phyloP scores from a whole-genome alignment of 35 echinoderm and acorn worm species.

The Heliocidaris erythrogramma region DNA sequence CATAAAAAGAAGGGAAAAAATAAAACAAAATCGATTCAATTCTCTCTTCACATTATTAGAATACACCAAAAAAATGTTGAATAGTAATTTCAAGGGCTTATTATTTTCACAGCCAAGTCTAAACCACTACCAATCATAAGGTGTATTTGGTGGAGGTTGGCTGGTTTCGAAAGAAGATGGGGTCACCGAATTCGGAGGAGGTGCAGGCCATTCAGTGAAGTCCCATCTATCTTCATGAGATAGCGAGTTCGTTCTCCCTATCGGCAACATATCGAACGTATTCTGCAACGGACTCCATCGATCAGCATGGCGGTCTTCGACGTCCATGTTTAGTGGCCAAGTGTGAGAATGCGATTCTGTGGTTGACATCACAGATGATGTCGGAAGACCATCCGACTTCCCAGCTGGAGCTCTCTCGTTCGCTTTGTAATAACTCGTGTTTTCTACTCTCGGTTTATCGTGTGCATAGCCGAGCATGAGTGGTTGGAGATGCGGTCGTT shows the following conservation, averaged over 20 bases:
- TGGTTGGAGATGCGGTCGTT: background rate
- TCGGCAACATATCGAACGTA: background rate
- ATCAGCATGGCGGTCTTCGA: background rate
- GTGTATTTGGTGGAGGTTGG: conserved; percentile 22
- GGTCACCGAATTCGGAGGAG: conserved; percentile 13
- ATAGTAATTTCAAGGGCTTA: too few relatives aligned
- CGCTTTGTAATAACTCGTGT: background rate
- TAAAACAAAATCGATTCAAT: too few relatives aligned
- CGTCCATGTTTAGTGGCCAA: background rate
- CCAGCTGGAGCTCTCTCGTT: background rate
- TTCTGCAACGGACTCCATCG: conserved; percentile 14
- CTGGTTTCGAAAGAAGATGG: background rate
- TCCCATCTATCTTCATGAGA: background rate
- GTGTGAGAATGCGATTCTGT: background rate
- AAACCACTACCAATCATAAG: background rate
- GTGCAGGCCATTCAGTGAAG: background rate
- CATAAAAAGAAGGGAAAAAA: too few relatives aligned
- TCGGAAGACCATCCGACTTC: background rate
- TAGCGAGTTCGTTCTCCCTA: background rate
- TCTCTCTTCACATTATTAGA: too few relatives aligned
- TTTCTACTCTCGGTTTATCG: background rate
- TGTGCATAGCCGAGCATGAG: background rate
- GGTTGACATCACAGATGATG: background rate
- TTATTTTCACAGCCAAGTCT: background rate
- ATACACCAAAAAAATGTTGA: too few relatives aligned